Evolutionary conservation across 1,140 invertebrate genomes (phyloP), one percentile per base, ranked within the genome.

Genomic region (Chlorops oryzae): DNA sequence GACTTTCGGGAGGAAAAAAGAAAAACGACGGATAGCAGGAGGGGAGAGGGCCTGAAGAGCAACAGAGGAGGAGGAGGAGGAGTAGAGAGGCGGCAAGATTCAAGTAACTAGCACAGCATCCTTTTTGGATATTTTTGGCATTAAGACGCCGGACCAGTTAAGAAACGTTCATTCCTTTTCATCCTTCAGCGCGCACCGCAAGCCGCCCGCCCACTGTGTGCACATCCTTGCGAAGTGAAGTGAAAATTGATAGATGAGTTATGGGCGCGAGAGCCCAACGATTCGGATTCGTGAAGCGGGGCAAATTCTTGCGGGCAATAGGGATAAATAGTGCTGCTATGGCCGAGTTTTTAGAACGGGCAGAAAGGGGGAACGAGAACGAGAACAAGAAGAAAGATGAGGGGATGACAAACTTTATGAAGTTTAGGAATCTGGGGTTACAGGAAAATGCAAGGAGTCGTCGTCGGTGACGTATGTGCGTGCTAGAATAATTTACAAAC

Each of bases 201-300:
- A n/a, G n/a, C n/a, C n/a, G n/a, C 41, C 28, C 3, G 13, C 52
- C 40, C 52, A 18, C 37, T 37, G 41, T 37, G 22, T 50, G 50
- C 55, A 63, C 59, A 56, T 64, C 63, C 42, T 54, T 58, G 58
- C 56, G 62, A 62, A 65, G 64, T 67, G 35, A 67, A 65, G 65
- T 67, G 65, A 67, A 68, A 67, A 67, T 67, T 67, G 65, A 67
- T 67, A 67, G 65, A 67, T 67, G 65, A 67, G 65, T 67, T 67
- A 67, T 67, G 65, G 62, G 51, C 49, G 41, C 48, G 28, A 10
- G 28, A 32, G n/a, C n/a, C n/a, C n/a, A n/a, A n/a, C n/a, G n/a
- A n/a, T n/a, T n/a, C n/a, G n/a, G n/a, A n/a, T n/a, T n/a, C n/a
- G n/a, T n/a, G n/a, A n/a, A n/a, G n/a, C n/a, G n/a, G n/a, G n/a